A percentile compares a stretch with the other conserved stretches of the same genome.
These are phyloP conservation scores for Sthenelais limicola DNA, from an alignment of 2,888 invertebrate species.

Conservation along the genomic window DNA sequence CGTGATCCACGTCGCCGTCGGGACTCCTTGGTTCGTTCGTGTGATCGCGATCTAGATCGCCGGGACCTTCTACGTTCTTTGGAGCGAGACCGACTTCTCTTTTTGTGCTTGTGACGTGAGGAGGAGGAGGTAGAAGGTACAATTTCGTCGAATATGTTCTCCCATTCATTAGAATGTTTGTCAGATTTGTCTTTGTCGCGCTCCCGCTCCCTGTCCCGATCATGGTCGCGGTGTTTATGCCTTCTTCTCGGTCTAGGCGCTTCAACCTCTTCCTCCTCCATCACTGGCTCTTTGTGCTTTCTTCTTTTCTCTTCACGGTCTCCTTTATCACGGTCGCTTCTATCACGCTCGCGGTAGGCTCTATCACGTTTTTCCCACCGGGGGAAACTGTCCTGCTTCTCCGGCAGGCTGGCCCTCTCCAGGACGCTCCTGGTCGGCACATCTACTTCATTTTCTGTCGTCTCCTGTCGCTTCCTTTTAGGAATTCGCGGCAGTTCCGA, in stretches of 20 bases:
- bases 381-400: constrained; percentile 39
- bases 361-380: constrained; percentile 46
- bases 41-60: constrained; percentile 35
- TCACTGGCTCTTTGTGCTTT: background rate
- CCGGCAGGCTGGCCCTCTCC: constrained; percentile 30
- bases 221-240: constrained; percentile 18
- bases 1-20: constrained; percentile 29
- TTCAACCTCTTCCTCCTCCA: constrained; percentile 9
- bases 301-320: constrained; percentile 2
- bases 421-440: constrained; percentile 28
- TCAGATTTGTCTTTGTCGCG: background rate
- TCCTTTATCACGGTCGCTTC: constrained; percentile 49
- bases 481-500: constrained; percentile 63
- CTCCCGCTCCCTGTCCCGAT: constrained; percentile 21
- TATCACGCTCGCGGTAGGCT: constrained; percentile 31
- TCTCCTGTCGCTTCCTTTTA: constrained; percentile 63
- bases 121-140: background rate
- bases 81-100: constrained; percentile 54
- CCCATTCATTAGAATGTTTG: background rate
- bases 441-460: constrained; percentile 42
- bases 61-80: constrained; percentile 43
- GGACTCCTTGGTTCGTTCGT: constrained; percentile 26
- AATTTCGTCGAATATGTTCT: background rate
- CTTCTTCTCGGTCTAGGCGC: background rate
- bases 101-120: constrained; percentile 14